These are phyloP conservation scores for Falco biarmicus DNA, from an alignment of 2,797 vertebrate species.

Conservation along the genomic window DNA sequence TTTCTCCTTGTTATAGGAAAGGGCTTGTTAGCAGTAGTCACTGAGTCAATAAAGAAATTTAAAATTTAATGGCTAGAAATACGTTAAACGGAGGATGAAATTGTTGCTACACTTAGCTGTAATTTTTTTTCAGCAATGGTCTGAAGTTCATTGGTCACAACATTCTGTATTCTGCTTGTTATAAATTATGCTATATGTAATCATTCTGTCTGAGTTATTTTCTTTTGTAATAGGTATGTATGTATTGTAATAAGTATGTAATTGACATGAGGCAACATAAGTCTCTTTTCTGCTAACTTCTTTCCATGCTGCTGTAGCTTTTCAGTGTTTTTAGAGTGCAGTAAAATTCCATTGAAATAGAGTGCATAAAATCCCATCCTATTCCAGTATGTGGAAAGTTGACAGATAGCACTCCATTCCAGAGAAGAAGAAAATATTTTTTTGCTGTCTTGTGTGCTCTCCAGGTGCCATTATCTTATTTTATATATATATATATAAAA, in stretches of 20 bases:
- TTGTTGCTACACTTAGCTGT: not conserved
- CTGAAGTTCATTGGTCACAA: not conserved
- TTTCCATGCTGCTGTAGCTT: not conserved
- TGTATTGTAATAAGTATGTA: too few species aligned
- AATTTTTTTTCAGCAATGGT: not conserved
- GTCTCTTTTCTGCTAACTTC: not conserved
- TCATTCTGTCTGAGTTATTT: not conserved
- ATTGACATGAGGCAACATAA: too few species aligned
- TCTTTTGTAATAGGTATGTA: too few species aligned
- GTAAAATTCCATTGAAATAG: not conserved
- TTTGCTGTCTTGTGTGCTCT: not conserved
- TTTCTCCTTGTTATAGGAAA: not conserved
- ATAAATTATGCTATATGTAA: not conserved
- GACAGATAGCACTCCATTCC: not conserved
- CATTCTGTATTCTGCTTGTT: not conserved
- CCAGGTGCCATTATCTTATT: not conserved
- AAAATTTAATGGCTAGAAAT: not conserved
- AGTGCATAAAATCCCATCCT: too few species aligned
- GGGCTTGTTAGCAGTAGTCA: not conserved
- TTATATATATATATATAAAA: not conserved
- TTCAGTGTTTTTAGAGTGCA: not conserved
- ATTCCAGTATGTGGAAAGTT: not conserved
- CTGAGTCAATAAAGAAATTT: not conserved
- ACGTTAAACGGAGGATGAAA: not conserved
- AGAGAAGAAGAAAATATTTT: not conserved